Evolutionary conservation across 2,113 vertebrate species (phyloP).

Genomic region (Nothoprocta pentlandii): DNA sequence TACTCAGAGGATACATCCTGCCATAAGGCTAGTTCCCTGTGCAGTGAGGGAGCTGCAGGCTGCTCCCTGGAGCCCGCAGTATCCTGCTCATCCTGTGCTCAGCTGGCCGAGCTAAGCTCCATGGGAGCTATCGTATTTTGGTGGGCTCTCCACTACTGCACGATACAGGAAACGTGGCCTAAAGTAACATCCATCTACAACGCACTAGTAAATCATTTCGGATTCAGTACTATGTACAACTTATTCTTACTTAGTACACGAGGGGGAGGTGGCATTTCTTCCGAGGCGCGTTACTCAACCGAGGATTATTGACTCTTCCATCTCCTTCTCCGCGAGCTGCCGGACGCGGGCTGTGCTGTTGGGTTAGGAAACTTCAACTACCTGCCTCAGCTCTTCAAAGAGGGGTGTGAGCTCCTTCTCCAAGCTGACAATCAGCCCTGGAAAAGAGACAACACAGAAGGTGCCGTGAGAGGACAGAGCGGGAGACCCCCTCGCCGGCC

Average conservation of each 20-base stretch:
- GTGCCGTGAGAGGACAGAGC: not conserved
- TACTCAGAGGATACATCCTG: not conserved
- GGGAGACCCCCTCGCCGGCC: not conserved
- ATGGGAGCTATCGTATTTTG: constrained; percentile 77
- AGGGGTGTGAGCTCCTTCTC: constrained; percentile 94
- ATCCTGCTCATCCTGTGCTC: not conserved
- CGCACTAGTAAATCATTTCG: constrained; percentile 64
- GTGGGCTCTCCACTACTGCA: constrained; percentile 61
- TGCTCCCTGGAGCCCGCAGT: not conserved
- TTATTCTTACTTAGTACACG: constrained; percentile 68
- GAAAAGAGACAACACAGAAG: constrained; percentile 39
- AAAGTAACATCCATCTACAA: constrained; percentile 63
- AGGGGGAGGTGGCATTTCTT: constrained; percentile 59
- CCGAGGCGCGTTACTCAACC: not conserved
- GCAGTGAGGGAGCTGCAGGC: not conserved
- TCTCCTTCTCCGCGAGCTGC: constrained; percentile 28
- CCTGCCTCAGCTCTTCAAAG: constrained; percentile 93
- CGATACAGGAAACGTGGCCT: constrained; percentile 52
- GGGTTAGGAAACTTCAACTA: constrained; percentile 91
- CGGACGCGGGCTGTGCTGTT: not conserved
- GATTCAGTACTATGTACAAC: constrained; percentile 68
- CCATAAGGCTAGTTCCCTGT: not conserved
- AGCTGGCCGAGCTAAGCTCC: constrained; percentile 70
- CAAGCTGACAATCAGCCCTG: constrained; percentile 94
- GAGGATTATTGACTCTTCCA: constrained; percentile 58